Conservation (phyloP, 2,113 vertebrate genomes). For the Halichoerus grypus region DNA sequence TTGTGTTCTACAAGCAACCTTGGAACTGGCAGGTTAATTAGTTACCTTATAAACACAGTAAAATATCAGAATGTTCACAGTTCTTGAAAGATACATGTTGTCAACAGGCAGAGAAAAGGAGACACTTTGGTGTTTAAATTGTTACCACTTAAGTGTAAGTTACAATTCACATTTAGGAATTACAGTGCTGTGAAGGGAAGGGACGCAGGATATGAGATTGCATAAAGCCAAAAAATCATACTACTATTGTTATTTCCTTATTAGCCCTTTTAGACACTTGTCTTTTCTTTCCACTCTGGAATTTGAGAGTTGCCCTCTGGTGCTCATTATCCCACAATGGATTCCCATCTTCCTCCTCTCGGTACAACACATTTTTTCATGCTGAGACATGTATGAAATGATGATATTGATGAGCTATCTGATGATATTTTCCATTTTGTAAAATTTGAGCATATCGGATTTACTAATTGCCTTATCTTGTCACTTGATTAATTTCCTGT, state of each 20-base stretch:
- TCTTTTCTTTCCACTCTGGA: neutral
- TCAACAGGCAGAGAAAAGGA: neutral
- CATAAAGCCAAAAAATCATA: neutral
- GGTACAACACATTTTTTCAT: neutral
- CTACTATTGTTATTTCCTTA: neutral
- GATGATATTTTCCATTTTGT: neutral
- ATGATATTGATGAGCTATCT: neutral
- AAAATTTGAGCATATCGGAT: neutral
- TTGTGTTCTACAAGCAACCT: neutral
- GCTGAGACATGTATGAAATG: neutral
- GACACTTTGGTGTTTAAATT: neutral
- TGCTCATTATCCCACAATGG: neutral
- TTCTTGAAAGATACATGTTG: neutral
- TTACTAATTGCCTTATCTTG: neutral
- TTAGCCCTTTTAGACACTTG: neutral
- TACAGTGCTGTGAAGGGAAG: no score
- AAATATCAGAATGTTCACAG: neutral
- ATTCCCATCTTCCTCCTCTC: neutral
- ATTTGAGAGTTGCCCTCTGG: neutral
- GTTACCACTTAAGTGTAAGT: neutral
- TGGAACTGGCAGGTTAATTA: neutral
- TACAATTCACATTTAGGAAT: neutral
- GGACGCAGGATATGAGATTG: neutral
- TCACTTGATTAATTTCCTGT: neutral
- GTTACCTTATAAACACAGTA: neutral